Evolutionary conservation across 2,113 vertebrate species (phyloP), one percentile per base, ranked within the genome.

Genomic region (Corythornis madagascariensis): DNA sequence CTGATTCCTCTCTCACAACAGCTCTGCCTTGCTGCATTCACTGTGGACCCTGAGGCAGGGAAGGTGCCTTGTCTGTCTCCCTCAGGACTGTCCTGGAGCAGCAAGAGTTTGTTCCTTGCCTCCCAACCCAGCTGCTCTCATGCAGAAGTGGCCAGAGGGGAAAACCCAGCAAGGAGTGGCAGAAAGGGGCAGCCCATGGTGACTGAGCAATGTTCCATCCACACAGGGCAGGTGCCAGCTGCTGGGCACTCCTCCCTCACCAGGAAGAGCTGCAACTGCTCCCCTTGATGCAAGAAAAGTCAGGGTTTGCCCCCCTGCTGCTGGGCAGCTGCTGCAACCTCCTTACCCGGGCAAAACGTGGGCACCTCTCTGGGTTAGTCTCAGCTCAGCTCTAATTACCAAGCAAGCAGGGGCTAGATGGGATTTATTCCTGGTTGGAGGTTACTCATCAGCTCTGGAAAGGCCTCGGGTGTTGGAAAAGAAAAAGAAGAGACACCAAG

Each of bases 311-410:
- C 92, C 35, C 17, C 5, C 3, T 50, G 86, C 61, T 72, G 14
- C 63, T 20, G 43, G 52, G 26, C 79, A 77, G 55, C 3, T 80
- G 73, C 71, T 38, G 64, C 60, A 73, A 19, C 1, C 26, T 24
- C 31, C 56, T 91, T 80, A 80, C n/a, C 77, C 22, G 29, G 66
- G 60, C 77, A 87, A 35, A 79, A 55, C 2, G 4, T 4, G 20
- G 57, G 35, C 71, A 83, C 6, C 59, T 71, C 78, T 35, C 72
- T 11, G 24, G 26, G 64, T 71, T 56, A 14, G 72, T 89, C 93
- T 45, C 69, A 64, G 72, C 73, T 84, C 40, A 21, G 72, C 33
- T 84, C 83, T 90, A 86, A 95, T 91, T 86, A 83, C 16, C 84
- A 43, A 66, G 28, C 48, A 38, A 73, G 52, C 56, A 56, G 2